Evolutionary conservation across 2,888 invertebrate species (phyloP).

Genomic region (Dryobota labecula): DNA sequence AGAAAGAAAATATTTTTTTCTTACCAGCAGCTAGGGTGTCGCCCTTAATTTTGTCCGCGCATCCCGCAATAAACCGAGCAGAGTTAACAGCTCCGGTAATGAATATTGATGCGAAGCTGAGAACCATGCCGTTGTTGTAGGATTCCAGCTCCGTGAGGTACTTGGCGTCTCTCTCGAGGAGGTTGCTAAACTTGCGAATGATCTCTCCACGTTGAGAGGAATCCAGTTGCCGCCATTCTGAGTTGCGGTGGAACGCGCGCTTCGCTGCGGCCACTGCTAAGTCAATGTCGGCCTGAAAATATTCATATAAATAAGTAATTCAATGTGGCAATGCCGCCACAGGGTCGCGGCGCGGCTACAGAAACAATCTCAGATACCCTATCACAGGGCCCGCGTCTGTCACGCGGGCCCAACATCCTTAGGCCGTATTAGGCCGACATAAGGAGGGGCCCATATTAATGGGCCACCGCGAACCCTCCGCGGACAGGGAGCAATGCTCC

Average conservation of each 20-base stretch:
- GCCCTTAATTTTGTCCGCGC: constrained; percentile 96
- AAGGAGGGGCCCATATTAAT: no score
- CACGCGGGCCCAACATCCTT: no score
- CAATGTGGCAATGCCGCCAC: no score
- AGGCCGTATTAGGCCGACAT: no score
- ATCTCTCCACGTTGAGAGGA: constrained; percentile 94
- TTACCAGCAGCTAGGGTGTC: constrained; percentile 92
- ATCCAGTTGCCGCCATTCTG: constrained; percentile 95
- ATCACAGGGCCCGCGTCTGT: no score
- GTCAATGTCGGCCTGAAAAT: constrained; percentile 92
- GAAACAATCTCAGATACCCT: no score
- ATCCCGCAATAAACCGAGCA: constrained; percentile 95
- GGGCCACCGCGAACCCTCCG: no score
- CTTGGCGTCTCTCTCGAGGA: constrained; percentile 95
- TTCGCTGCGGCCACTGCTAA: constrained; percentile 94
- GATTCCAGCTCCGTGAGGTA: constrained; percentile 97
- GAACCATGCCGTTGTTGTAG: constrained; percentile 97
- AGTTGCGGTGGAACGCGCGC: constrained; percentile 91
- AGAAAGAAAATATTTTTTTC: constrained; percentile 36
- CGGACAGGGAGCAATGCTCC: no score
- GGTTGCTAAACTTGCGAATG: constrained; percentile 92
- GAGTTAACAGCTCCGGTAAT: constrained; percentile 85
- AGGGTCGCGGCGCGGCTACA: no score
- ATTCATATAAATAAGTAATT: no score
- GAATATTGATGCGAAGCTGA: constrained; percentile 89